Conservation (phyloP, 2,797 vertebrate genomes). For the Siniperca scherzeri region DNA sequence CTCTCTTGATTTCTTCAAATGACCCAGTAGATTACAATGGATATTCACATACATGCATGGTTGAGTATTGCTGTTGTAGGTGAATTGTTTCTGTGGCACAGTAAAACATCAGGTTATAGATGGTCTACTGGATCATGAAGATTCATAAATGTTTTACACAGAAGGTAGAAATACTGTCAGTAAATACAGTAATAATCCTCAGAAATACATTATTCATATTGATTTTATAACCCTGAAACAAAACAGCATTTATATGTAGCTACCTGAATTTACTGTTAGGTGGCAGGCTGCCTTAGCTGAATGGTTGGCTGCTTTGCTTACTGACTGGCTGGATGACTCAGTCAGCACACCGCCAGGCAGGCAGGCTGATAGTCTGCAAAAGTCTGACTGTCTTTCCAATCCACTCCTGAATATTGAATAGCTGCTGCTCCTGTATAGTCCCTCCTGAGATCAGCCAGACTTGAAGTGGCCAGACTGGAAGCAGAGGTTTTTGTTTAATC, state of each 20-base stretch:
- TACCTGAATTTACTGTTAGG: not conserved
- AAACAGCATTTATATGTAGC: not conserved
- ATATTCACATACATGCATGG: slow-evolving; percentile 6
- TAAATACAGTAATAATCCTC: not conserved
- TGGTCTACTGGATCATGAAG: no score
- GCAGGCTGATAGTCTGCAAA: no score
- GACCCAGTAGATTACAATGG: not conserved
- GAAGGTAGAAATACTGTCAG: not conserved
- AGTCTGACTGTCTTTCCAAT: slow-evolving; percentile 40
- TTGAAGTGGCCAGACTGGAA: slow-evolving; percentile 30
- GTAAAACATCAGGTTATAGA: not conserved
- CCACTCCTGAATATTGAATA: slow-evolving; percentile 69
- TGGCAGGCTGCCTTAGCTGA: slow-evolving; percentile 15
- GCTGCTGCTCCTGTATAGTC: slow-evolving; percentile 40
- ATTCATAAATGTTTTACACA: no score
- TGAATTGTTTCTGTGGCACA: not conserved
- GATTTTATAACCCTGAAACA: not conserved
- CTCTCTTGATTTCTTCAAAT: slow-evolving; percentile 1
- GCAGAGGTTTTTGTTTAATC: not conserved
- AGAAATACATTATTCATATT: not conserved
- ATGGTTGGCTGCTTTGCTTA: slow-evolving; percentile 18
- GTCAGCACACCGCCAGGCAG: not conserved
- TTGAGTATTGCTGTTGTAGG: not conserved
- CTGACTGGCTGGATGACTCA: slow-evolving; percentile 30
- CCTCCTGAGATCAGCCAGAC: slow-evolving; percentile 47